Percentiles rank a stretch among this genome's conserved stretches.
phyloP scores from a whole-genome alignment of 2,113 vertebrate species.

The Dipodomys stephensi region DNA sequence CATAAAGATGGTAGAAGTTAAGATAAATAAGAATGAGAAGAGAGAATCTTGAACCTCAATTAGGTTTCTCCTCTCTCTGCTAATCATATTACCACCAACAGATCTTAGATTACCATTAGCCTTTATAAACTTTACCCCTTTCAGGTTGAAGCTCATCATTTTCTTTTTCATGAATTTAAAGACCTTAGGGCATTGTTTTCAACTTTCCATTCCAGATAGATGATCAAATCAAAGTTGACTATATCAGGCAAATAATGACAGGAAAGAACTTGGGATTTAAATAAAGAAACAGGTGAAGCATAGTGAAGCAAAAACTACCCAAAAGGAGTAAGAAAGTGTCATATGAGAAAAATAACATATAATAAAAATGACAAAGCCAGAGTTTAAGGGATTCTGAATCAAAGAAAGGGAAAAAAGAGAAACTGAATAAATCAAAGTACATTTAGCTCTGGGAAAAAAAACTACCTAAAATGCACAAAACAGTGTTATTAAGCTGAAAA shows the following conservation, averaged over 20 bases:
- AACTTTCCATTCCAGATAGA: constrained; percentile 15
- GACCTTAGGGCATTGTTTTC: background rate
- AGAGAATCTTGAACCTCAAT: constrained; percentile 41
- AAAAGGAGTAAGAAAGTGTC: background rate
- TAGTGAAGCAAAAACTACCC: background rate
- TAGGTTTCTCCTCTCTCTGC: background rate
- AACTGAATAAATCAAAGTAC: background rate
- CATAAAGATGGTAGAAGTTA: constrained; percentile 20
- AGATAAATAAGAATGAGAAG: constrained; percentile 41
- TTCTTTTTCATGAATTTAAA: constrained; percentile 37
- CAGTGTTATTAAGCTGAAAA: background rate
- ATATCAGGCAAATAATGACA: background rate
- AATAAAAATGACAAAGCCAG: background rate
- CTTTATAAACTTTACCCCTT: constrained; percentile 5
- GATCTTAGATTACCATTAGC: background rate
- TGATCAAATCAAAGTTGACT: constrained; percentile 7
- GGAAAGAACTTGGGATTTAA: constrained; percentile 51
- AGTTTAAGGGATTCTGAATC: background rate
- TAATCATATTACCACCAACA: background rate
- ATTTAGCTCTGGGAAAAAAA: background rate
- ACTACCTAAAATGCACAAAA: background rate
- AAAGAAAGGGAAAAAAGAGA: background rate
- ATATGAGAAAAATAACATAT: background rate
- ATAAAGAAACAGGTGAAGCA: constrained; percentile 27
- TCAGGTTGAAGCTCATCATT: constrained; percentile 35